Evolutionary conservation across 2,113 vertebrate genomes (phyloP).

Genomic region (Ochotona curzoniae): DNA sequence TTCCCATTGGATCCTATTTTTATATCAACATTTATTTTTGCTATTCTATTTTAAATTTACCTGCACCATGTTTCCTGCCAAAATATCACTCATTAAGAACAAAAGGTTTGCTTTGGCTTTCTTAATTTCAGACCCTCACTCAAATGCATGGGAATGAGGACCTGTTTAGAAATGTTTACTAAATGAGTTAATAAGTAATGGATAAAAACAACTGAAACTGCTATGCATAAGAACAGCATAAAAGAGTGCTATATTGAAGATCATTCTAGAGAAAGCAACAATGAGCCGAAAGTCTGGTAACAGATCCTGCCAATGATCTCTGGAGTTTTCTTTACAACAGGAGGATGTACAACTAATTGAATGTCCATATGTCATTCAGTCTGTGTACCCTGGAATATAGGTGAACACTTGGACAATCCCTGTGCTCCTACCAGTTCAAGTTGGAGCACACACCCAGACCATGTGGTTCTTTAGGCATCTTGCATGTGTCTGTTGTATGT

Average conservation of each 20-base stretch:
- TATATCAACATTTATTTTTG: background rate
- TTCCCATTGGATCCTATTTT: background rate
- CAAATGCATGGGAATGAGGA: background rate
- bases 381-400: background rate
- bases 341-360: background rate
- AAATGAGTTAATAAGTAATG: constrained; percentile 1
- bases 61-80: background rate
- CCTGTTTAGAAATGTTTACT: background rate
- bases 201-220: background rate
- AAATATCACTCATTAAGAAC: background rate
- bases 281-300: background rate
- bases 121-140: background rate
- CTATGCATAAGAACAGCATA: background rate
- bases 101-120: background rate
- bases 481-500: background rate
- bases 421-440: background rate
- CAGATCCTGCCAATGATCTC: background rate
- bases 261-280: background rate
- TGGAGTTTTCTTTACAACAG: background rate
- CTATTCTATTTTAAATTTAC: background rate
- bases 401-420: background rate
- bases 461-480: background rate
- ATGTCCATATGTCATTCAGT: accelerated
- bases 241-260: background rate
- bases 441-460: background rate